Evolutionary conservation across 1,140 invertebrate genomes (phyloP), one percentile per base, ranked within the genome.

Genomic region (Ridgeia piscesae): DNA sequence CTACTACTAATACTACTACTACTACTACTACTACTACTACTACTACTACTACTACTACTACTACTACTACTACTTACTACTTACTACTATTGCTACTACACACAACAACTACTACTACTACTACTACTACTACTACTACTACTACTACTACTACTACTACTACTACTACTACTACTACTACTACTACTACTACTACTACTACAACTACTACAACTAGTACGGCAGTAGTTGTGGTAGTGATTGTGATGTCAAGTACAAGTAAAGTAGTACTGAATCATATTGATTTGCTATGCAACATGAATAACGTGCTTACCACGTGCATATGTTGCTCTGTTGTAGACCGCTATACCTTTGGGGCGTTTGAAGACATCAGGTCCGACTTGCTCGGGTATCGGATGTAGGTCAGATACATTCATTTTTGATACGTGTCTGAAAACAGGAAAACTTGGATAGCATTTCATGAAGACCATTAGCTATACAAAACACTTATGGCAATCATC

Each of bases 1-100:
- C 91, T 93, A 92, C 91, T 93, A 93, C 91, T 93, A 92, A 48
- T 93, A 93, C 48, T 93, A 93, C 91, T 93, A 93, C 91, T 93
- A 93, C 91, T 93, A 77, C 91, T 93, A 92, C 91, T 92, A 92
- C 91, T 92, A 93, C 91, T 35, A 50, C 91, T 92, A 58, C 91
- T 92, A 92, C 91, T 92, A 50, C 93, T 92, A 91, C 92, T 92
- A 92, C 92, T 88, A 93, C 93, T 92, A 92, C 93, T 92, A 93
- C 93, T 92, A 91, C 93, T 92, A 91, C 88, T 91, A 92, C 91
- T 93, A 58, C 50, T 93, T 93, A 92, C 91, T 93, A 93, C 91
- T 92, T 92, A 92, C 50, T 93, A 93, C 91, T 92, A 92, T 6
- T 93, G 92, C 50, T 93, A 92, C 91, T 92, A 93, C 91, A n/a